Evolutionary conservation across 2,113 vertebrate genomes (phyloP), one percentile per base, ranked within the genome.

Genomic region (Alexandromys fortis): DNA sequence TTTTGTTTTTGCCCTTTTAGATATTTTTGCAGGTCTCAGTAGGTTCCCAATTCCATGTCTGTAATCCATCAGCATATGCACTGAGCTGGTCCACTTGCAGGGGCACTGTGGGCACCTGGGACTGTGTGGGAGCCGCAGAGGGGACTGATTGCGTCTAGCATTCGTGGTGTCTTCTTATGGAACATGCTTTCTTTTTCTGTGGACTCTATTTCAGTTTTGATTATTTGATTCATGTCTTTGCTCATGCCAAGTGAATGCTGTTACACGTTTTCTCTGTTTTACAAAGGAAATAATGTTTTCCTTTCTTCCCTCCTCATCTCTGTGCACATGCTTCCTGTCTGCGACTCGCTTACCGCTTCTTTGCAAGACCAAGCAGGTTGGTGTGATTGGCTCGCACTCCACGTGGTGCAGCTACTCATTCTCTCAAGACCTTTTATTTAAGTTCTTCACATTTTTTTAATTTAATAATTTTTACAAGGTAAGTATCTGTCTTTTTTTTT

Each of bases 291-390:
- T 99, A 99, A 99, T 98, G 42, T 98, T 85, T 98, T 97, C 98
- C 96, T 97, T 96, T 95, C 98, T 97, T 98, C 95, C 97, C 91
- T 98, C 92, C 97, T 98, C 97, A 88, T 96, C 96, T 98, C 65
- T 97, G 98, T 98, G 98, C 97, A 93, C 98, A 97, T 98, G 98
- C 98, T 97, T 98, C 98, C 98, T 98, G 97, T 98, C 98, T 99
- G 88, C 93, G 98, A 98, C 97, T 99, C 99, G 98, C 98, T 99
- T 98, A 98, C 98, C 98, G 94, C 98, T 98, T 98, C 98, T 99
- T 99, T 98, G 98, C 98, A 99, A 99, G 99, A 99, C 98, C 99
- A 99, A 99, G 98, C 99, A 99, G 99, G 99, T 99, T 99, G 98
- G 99, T 99, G 98, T 98, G 91, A 98, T 97, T 98, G 97, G 97